A percentile compares a stretch with the other conserved stretches of the same genome.
Evolutionary conservation across 2,888 invertebrate species (phyloP).

Genomic region (Poecilus cupreus): DNA sequence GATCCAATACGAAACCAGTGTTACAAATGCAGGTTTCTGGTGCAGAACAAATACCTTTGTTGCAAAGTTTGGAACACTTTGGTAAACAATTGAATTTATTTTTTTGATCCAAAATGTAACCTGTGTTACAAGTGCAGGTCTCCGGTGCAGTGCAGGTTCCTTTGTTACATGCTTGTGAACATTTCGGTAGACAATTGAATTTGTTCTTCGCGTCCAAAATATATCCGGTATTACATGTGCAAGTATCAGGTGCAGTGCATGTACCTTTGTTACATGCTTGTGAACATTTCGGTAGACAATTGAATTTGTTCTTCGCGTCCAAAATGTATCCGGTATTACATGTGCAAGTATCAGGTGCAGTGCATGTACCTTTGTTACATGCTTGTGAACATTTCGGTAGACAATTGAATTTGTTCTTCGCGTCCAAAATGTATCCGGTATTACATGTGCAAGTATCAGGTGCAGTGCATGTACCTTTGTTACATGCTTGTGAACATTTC

Average conservation of each 20-base stretch:
- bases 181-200: constrained; percentile 69
- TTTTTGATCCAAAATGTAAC: constrained; percentile 71
- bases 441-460: constrained; percentile 63
- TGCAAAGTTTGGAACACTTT: constrained; percentile 62
- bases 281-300: constrained; percentile 64
- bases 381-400: constrained; percentile 63
- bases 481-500: constrained; percentile 63
- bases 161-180: constrained; percentile 69
- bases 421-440: constrained; percentile 65
- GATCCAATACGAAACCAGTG: constrained; percentile 65
- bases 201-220: constrained; percentile 70
- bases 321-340: constrained; percentile 66
- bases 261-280: constrained; percentile 67
- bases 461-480: constrained; percentile 62
- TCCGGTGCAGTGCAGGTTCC: constrained; percentile 63
- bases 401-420: constrained; percentile 63
- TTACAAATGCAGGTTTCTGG: constrained; percentile 63
- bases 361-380: constrained; percentile 64
- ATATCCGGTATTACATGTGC: constrained; percentile 75
- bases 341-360: constrained; percentile 62
- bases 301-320: constrained; percentile 62
- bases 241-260: constrained; percentile 69
- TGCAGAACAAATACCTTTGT: constrained; percentile 61
- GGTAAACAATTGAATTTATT: constrained; percentile 65
- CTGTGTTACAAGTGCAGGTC: constrained; percentile 68